phyloP scores from a whole-genome alignment of 2,113 vertebrate species.

The Manacus vitellinus region DNA sequence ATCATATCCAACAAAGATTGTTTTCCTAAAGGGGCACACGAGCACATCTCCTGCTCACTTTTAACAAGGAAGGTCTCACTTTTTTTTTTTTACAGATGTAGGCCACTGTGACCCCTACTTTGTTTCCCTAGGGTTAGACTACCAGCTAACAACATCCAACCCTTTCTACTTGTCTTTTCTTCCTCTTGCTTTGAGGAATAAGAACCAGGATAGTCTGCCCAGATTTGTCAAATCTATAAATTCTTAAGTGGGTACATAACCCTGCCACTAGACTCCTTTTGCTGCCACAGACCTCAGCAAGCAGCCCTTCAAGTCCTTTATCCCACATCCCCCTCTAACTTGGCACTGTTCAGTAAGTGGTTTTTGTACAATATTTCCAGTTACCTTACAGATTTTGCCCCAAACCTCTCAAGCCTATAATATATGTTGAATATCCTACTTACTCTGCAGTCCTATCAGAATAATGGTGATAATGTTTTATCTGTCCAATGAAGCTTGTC shows the following conservation, averaged over 20 bases:
- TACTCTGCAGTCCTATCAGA: constrained; percentile 16
- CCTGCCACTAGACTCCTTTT: background rate
- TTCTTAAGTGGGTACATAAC: background rate
- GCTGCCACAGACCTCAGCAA: background rate
- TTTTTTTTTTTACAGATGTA: background rate
- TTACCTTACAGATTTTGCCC: constrained; percentile 3
- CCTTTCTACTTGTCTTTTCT: background rate
- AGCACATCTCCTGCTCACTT: background rate
- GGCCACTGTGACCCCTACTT: background rate
- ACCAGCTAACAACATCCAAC: background rate
- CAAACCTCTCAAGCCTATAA: background rate
- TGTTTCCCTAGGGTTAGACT: background rate
- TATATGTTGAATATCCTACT: constrained; percentile 28
- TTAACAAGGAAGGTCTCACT: background rate
- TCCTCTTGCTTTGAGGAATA: background rate
- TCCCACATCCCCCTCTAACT: background rate
- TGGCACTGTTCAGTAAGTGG: background rate
- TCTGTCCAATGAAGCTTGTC: constrained; percentile 33
- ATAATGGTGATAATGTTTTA: constrained; percentile 49
- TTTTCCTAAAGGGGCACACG: background rate
- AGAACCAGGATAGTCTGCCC: background rate
- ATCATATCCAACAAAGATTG: background rate
- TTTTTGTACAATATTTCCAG: constrained; percentile 16
- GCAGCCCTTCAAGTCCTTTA: background rate
- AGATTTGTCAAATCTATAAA: background rate